Percentiles rank a stretch among this genome's conserved stretches.
Evolutionary conservation across 2,797 vertebrate genomes (phyloP).

Genomic region (Buphagus erythrorhynchus): DNA sequence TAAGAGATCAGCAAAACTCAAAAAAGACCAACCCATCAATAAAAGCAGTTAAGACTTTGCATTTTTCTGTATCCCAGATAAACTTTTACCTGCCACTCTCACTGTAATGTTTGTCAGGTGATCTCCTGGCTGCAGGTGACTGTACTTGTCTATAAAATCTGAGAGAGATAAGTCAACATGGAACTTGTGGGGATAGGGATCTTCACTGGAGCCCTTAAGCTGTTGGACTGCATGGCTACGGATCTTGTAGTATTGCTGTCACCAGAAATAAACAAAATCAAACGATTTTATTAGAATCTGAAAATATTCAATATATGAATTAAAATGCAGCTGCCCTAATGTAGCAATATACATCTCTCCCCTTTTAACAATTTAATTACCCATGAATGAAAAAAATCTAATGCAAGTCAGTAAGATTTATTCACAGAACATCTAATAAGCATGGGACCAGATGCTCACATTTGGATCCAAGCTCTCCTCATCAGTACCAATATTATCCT

Average conservation of each 20-base stretch:
- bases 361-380: neutral
- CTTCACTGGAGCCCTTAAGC: constrained; percentile 87
- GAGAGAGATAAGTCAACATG: constrained; percentile 89
- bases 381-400: neutral
- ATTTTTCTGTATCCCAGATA: neutral
- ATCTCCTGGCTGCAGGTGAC: constrained; percentile 88
- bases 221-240: constrained; percentile 90
- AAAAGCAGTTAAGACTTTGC: neutral
- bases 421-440: neutral
- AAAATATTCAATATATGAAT: neutral
- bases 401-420: neutral
- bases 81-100: constrained; percentile 86
- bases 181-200: constrained; percentile 97
- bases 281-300: neutral
- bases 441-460: constrained; percentile 74
- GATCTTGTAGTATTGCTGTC: constrained; percentile 98
- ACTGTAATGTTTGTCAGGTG: constrained; percentile 85
- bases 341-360: neutral
- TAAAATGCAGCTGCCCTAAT: neutral
- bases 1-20: neutral
- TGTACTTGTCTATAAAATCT: constrained; percentile 91
- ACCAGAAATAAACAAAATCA: neutral
- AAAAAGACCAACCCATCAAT: neutral
- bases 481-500: constrained; percentile 70
- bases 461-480: constrained; percentile 94